Evolutionary conservation across 1,140 invertebrate genomes (phyloP), one percentile per base, ranked within the genome.

Genomic region (Diachasmimorpha longicaudata): DNA sequence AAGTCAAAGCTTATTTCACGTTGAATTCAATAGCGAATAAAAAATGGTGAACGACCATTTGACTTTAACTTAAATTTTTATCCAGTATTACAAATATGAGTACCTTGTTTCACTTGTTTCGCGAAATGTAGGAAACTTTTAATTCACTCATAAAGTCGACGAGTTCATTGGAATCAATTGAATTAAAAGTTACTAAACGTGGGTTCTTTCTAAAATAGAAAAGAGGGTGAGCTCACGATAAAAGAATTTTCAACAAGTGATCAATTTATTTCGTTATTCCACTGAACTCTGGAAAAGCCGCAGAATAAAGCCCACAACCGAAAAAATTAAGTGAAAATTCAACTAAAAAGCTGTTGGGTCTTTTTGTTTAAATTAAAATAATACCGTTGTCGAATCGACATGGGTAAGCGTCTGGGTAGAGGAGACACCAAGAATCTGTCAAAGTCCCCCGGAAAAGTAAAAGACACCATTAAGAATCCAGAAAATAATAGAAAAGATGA

Each of bases 371-470:
- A 66, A 63, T 52, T 19, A 63, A 83, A 83, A 77, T 80, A 79
- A 69, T 86, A 85, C 83, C 83, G 55, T 80, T 76, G 37, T 78
- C 67, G 74, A 79, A 80, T 70, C 78, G 81, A 70, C 85, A 85
- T 67, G 75, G 77, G 39, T 80, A 69, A 74, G 75, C 74, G 68
- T 79, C 74, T 72, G 82, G 80, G 75, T 80, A 84, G 70, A 77
- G 75, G 71, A 79, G 71, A 77, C 77, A 78, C 82, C 72, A 74
- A 68, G 55, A 55, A 23, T 48, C 63, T 16, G 70, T 42, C 71
- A 67, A 70, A 55, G 8, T 69, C 58, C 36, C 25, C 46, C 52
- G 9, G 21, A 78, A 75, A 80, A 78, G n/a, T 52, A 52, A 42
- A 72, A 66, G 21, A 72, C 48, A 71, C 19, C 46, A 55, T 31